Base-by-base conservation (phyloP, 1,140 invertebrate species). In the Palaemon carinicauda region DNA sequence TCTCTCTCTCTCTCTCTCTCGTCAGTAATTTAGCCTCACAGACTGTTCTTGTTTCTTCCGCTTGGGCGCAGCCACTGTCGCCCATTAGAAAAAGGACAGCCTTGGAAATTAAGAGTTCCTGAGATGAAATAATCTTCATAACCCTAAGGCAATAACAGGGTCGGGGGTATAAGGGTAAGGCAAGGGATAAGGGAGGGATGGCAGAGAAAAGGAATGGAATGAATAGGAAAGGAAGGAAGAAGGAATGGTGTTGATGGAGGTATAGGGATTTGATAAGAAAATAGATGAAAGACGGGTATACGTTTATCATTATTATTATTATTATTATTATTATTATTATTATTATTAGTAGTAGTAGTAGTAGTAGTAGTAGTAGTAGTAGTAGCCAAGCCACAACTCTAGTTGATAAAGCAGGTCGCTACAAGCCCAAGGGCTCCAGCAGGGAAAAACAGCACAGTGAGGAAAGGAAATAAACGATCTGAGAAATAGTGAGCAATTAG, bases 41-140 rank as follows among this genome's bases (percentile, higher is more conserved):
- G 19, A 21, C 56, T 24, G 19, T 21, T 24, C 56, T 60, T 24
- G 19, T 60, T 24, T 60, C 56, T 60, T 60, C 24, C 56, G 19
- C 24, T 24, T 24, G 19, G 21, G 7, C 33, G 31, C 33, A 33
- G 33, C 24, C 33, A 21, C 73, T 29, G 21, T 33, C 52, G 50
- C 52, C 53, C 19, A 50, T 27, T 33, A 53, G 29, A 50, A 79
- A 56, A 50, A 53, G 54, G 24, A 79, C 21, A 56, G 77, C 29
- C 77, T 53, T 79, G 77, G 53, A 79, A 79, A 79, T 79, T 79
- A 79, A 79, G 77, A 79, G 77, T 79, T 79, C 77, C 77, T 53
- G 77, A 79, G 77, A 79, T 79, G 77, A 79, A 79, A 79, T 79
- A 79, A 79, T 79, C 77, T 79, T 79, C 77, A 79, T 79, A 79